Percentiles rank a stretch among this genome's conserved stretches.
Evolutionary conservation across 2,888 invertebrate genomes (phyloP).

Genomic region (Apodemia duryi): DNA sequence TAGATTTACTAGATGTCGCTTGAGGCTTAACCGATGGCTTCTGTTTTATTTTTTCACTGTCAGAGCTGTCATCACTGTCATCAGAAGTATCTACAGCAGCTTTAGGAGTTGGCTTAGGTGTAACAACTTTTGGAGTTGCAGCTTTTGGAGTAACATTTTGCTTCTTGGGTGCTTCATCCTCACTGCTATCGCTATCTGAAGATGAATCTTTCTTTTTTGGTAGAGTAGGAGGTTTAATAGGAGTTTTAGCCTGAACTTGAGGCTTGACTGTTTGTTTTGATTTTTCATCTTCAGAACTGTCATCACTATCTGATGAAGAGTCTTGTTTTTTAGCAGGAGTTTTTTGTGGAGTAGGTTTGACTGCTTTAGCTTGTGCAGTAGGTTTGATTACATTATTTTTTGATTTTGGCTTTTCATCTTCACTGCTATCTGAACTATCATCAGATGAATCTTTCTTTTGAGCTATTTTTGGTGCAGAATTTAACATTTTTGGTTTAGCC

Average conservation of each 20-base stretch:
- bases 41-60: conserved; percentile 1
- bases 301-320: conserved; percentile 56
- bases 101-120: background rate
- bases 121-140: background rate
- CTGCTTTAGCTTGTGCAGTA: conserved; percentile 30
- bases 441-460: conserved; percentile 36
- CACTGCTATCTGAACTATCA: conserved; percentile 49
- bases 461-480: conserved; percentile 33
- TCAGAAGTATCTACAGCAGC: background rate
- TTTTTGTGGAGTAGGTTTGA: conserved; percentile 11
- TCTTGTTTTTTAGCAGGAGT: conserved; percentile 40
- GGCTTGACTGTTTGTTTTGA: conserved; percentile 32
- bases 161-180: conserved; percentile 27
- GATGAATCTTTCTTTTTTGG: conserved; percentile 25
- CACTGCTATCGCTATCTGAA: conserved; percentile 36
- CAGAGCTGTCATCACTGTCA: background rate
- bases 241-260: conserved; percentile 29
- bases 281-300: conserved; percentile 58
- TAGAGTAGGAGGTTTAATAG: conserved; percentile 26
- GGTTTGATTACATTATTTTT: conserved; percentile 29
- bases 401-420: conserved; percentile 37
- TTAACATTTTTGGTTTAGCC: conserved; percentile 40
- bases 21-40: conserved; percentile 17
- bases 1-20: conserved; percentile 33
- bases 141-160: background rate